Evolutionary conservation across 2,888 invertebrate genomes (phyloP).

Genomic region (Drosophila subsilvestris): DNA sequence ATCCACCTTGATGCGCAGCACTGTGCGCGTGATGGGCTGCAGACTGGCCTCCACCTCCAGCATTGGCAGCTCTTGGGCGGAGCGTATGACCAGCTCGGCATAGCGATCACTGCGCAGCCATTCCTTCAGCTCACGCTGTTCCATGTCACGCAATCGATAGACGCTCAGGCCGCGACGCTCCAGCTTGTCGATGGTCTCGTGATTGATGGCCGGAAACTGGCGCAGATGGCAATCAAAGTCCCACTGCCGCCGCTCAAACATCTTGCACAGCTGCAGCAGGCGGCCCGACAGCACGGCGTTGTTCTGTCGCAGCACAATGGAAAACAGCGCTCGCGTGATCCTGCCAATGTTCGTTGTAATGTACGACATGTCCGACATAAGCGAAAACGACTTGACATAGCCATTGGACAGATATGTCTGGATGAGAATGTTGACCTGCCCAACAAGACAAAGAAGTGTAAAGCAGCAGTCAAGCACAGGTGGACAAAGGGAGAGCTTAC

Average conservation of each 20-base stretch:
- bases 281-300: conserved; percentile 95
- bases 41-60: conserved; percentile 92
- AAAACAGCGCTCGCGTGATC: conserved; percentile 96
- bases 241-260: conserved; percentile 97
- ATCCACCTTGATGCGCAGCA: conserved; percentile 91
- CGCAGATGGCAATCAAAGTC: conserved; percentile 92
- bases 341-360: conserved; percentile 92
- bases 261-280: conserved; percentile 94
- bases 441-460: too few species aligned
- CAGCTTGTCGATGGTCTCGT: conserved; percentile 91
- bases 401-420: conserved; percentile 95
- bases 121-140: conserved; percentile 92
- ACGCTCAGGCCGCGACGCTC: conserved; percentile 91
- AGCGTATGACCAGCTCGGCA: conserved; percentile 91
- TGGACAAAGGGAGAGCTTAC: conserved; percentile 78
- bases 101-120: conserved; percentile 89
- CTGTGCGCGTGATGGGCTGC: conserved; percentile 98
- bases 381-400: conserved; percentile 87
- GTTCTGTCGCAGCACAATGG: conserved; percentile 94
- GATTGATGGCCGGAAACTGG: conserved; percentile 92
- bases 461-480: background rate
- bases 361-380: conserved; percentile 83
- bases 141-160: conserved; percentile 93
- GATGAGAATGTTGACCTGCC: conserved; percentile 90
- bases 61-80: conserved; percentile 93